Conservation (phyloP, 2,797 vertebrate genomes). For the Lepus oiostolus region DNA sequence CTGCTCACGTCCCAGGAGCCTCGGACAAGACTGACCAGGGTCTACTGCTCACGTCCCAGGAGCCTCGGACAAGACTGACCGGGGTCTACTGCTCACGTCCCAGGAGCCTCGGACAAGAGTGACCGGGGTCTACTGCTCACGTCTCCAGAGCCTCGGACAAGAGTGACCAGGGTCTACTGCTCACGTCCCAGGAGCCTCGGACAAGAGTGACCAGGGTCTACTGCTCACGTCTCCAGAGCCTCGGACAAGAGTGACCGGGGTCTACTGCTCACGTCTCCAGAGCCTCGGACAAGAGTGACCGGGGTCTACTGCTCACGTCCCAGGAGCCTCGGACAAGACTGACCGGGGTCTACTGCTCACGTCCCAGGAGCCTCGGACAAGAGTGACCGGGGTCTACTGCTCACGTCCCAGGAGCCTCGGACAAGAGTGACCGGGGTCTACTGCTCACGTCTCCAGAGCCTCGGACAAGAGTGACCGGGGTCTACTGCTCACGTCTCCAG, state of each 20-base stretch:
- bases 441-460: background rate
- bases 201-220: background rate
- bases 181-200: background rate
- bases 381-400: background rate
- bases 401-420: background rate
- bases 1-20: background rate
- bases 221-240: background rate
- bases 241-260: background rate
- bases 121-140: background rate
- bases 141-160: background rate
- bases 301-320: background rate
- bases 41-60: background rate
- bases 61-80: background rate
- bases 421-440: background rate
- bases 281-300: background rate
- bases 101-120: background rate
- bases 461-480: background rate
- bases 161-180: background rate
- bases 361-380: background rate
- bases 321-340: background rate
- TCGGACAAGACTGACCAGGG: background rate
- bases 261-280: background rate
- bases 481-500: background rate
- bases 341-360: background rate
- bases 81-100: background rate